Conservation (phyloP, 2,888 invertebrate genomes). For the Coecobrya sp. region DNA sequence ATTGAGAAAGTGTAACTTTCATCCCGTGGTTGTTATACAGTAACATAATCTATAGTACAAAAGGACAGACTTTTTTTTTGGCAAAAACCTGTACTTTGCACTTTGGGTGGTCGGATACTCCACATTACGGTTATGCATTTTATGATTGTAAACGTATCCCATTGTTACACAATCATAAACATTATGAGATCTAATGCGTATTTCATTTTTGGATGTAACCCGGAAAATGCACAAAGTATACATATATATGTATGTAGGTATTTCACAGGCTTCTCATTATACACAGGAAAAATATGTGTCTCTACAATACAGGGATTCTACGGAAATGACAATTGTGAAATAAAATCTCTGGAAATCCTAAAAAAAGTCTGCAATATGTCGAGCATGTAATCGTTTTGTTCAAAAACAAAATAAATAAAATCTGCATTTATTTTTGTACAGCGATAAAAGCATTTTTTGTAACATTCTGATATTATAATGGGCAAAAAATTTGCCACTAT, state of each 20-base stretch:
- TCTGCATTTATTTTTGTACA: neutral
- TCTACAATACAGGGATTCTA: neutral
- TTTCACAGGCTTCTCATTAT: neutral
- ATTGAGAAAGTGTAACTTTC: too few relatives aligned
- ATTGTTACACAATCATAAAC: constrained; percentile 11
- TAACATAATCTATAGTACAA: neutral
- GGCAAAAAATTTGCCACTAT: neutral
- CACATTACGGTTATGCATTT: neutral
- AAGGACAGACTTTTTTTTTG: neutral
- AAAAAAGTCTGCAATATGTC: neutral
- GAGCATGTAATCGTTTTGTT: constrained; percentile 28
- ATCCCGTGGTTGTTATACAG: too few relatives aligned
- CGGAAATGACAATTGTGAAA: constrained; percentile 28
- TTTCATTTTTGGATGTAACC: neutral
- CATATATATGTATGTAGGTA: too few relatives aligned
- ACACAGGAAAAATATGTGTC: neutral
- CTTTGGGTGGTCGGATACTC: constrained; percentile 5
- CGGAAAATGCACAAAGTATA: neutral
- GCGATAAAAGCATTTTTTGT: neutral
- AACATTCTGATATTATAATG: neutral
- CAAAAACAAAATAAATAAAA: constrained; percentile 1
- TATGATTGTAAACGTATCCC: neutral
- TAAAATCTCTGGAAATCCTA: neutral
- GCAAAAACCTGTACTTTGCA: constrained; percentile 30
- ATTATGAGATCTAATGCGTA: neutral